Conservation (phyloP, 1,140 invertebrate genomes). For the Drosophila arawakana region DNA sequence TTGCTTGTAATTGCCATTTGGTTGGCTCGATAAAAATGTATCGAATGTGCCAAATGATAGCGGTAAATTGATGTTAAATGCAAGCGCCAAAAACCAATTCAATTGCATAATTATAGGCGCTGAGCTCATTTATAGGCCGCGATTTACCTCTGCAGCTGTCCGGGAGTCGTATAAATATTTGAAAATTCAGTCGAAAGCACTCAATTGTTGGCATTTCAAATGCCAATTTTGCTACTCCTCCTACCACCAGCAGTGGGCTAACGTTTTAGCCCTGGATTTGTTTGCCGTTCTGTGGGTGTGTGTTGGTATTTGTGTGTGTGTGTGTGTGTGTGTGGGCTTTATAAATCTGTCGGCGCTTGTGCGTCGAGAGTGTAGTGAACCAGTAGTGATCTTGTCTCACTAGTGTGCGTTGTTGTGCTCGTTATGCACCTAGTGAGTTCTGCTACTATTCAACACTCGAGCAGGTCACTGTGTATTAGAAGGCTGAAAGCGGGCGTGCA, state of each 20-base stretch:
- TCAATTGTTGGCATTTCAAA: conserved; percentile 41
- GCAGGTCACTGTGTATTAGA: too few species aligned
- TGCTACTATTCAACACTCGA: too few species aligned
- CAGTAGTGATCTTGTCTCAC: too few species aligned
- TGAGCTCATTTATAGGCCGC: conserved; percentile 23
- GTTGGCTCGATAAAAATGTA: conserved; percentile 32
- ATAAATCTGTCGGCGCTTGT: conserved; percentile 69
- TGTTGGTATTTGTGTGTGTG: conserved; percentile 1
- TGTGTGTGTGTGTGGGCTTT: conserved; percentile 28
- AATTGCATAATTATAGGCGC: conserved; percentile 42
- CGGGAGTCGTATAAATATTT: conserved; percentile 38
- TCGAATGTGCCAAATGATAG: conserved; percentile 53
- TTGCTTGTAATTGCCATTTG: conserved; percentile 21
- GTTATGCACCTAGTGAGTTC: too few species aligned
- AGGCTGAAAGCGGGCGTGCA: too few species aligned
- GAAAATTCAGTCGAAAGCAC: conserved; percentile 50
- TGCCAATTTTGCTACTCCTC: background rate
- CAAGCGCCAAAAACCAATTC: conserved; percentile 44
- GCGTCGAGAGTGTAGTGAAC: too few species aligned
- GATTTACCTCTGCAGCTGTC: conserved; percentile 32
- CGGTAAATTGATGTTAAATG: conserved; percentile 55
- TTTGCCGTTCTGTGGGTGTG: conserved; percentile 19
- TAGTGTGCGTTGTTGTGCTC: too few species aligned
- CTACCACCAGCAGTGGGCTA: background rate
- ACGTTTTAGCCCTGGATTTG: conserved; percentile 59